Percentiles rank a stretch among this genome's conserved stretches.
Conservation (phyloP, 2,888 invertebrate species). For the Ypsolopha scabrella region DNA sequence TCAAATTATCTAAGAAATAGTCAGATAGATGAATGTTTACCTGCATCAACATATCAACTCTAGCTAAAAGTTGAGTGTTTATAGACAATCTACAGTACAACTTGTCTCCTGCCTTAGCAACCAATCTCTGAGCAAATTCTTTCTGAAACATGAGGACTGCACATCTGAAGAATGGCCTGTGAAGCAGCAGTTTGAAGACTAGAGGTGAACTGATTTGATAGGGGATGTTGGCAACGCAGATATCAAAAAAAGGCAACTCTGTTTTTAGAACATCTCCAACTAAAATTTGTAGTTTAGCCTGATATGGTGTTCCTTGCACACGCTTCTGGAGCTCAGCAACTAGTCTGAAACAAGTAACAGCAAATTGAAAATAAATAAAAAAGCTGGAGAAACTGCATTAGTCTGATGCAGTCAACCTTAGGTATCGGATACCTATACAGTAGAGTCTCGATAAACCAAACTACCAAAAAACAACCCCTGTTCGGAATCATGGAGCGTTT, state of each 20-base stretch:
- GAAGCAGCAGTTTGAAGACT: slow-evolving; percentile 93
- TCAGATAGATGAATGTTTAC: slow-evolving; percentile 41
- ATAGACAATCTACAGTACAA: slow-evolving; percentile 95
- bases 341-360: slow-evolving; percentile 63
- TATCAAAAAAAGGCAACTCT: slow-evolving; percentile 96
- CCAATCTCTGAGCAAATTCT: slow-evolving; percentile 97
- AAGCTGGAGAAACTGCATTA: background rate
- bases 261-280: slow-evolving; percentile 96
- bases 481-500: background rate
- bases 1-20: too few relatives aligned
- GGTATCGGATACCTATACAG: too few relatives aligned
- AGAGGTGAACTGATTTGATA: slow-evolving; percentile 98
- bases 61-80: slow-evolving; percentile 94
- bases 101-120: slow-evolving; percentile 98
- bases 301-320: slow-evolving; percentile 89
- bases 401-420: background rate
- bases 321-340: slow-evolving; percentile 98
- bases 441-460: too few relatives aligned
- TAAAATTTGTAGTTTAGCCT: slow-evolving; percentile 91
- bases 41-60: slow-evolving; percentile 97
- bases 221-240: slow-evolving; percentile 98
- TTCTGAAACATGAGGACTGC: slow-evolving; percentile 99
- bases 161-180: slow-evolving; percentile 88
- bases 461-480: too few relatives aligned
- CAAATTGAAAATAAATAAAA: too few relatives aligned